Evolutionary conservation across 2,888 invertebrate species (phyloP).

Genomic region (Drosophila formosana): DNA sequence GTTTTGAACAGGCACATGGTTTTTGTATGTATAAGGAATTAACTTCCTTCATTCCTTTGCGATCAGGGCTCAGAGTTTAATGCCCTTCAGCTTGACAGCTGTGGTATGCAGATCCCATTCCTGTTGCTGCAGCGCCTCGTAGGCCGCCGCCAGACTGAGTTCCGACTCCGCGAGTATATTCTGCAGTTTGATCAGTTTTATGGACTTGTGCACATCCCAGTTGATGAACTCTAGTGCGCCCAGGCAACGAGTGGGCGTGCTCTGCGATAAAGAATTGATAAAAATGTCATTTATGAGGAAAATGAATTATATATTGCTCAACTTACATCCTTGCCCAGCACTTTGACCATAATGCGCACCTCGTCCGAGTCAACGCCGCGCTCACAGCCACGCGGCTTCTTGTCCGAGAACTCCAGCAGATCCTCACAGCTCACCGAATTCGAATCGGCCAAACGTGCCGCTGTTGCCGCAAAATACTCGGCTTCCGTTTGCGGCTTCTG

Average conservation of each 20-base stretch:
- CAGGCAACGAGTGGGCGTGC: slow-evolving; percentile 91
- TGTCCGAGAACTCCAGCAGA: slow-evolving; percentile 93
- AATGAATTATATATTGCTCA: not conserved
- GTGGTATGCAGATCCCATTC: slow-evolving; percentile 85
- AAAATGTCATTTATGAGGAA: not conserved
- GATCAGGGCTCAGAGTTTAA: slow-evolving; percentile 56
- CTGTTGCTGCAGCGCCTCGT: slow-evolving; percentile 82
- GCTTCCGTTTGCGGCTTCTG: slow-evolving; percentile 74
- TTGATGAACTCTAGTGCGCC: slow-evolving; percentile 92
- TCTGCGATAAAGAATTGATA: slow-evolving; percentile 84
- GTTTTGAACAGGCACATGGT: slow-evolving; percentile 51
- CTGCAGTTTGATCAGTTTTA: slow-evolving; percentile 87
- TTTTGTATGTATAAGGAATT: slow-evolving; percentile 16
- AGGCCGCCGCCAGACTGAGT: slow-evolving; percentile 80
- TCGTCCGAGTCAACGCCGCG: slow-evolving; percentile 95
- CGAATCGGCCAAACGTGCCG: slow-evolving; percentile 85
- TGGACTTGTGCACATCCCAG: slow-evolving; percentile 96
- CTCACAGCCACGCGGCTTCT: slow-evolving; percentile 92
- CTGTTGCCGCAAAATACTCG: slow-evolving; percentile 76
- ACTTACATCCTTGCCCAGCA: slow-evolving; percentile 90
- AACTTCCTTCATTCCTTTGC: not conserved
- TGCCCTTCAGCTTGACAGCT: slow-evolving; percentile 80
- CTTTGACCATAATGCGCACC: slow-evolving; percentile 95
- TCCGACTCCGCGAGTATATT: slow-evolving; percentile 80
- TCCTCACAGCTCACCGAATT: slow-evolving; percentile 97